Base-by-base conservation (phyloP, 2,797 vertebrate genomes). In the Periophthalmus magnuspinnatus region DNA sequence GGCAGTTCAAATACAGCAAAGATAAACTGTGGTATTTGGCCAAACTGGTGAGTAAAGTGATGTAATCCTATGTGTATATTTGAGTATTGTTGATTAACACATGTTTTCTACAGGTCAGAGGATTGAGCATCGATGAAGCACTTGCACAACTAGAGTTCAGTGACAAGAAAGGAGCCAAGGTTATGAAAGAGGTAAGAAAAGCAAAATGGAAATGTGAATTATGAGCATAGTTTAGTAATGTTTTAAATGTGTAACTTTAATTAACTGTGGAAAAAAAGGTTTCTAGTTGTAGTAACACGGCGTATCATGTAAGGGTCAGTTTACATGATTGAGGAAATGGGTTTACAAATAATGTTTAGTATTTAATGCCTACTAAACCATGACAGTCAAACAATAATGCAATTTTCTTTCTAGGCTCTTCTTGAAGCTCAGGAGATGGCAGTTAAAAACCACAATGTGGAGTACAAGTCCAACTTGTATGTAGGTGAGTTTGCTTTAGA, bases 11-110 rank as follows among this genome's bases (percentile, higher is more conserved):
- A 78, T 99, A 99, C 84, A 98, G 97, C 89, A 97, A 95, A 83
- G 95, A 99, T 81, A 99, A 99, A 88, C 96, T 99, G 97, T 99
- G 97, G 98, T 99, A 99, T 83, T 86, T 99, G 86, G 96, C 98
- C 21, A 98, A 95, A 89, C 60, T 99, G 96, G 98, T 99, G 86
- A 96, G 95, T 56, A 14, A 36, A 28, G 28, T 16, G 34, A 28
- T 14, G 17, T 28, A 28, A 28, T 28, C 28, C 3, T 28, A 28
- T 28, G 28, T 28, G 28, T 28, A 28, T 28, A 28, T 28, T 41
- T 13, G 38, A 41, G 13, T 28, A 41, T 54, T 22, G n/a, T 10
- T 2, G 9, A 50, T 50, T 50, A 52, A 45, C 52, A 52, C 50
- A n/a, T 52, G 7, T 8, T 52, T 52, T 38, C 38, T 17, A 36